Percentiles rank a stretch among this genome's conserved stretches.
Conservation (phyloP, 2,113 vertebrate species). For the Pionites leucogaster region DNA sequence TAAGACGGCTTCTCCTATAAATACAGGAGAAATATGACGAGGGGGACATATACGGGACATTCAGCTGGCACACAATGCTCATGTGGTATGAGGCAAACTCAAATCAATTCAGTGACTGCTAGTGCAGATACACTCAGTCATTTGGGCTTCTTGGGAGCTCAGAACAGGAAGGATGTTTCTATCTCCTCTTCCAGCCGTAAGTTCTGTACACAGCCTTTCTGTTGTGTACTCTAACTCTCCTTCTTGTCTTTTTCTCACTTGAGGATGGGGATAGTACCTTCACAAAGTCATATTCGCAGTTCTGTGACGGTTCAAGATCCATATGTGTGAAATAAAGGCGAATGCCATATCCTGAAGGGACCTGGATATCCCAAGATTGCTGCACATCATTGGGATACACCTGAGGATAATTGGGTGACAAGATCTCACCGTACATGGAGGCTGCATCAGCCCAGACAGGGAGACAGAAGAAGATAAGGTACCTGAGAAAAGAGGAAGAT, state of each 20-base stretch:
- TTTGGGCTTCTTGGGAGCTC: not conserved
- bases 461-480: conserved; percentile 55
- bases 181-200: not conserved
- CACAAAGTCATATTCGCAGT: conserved; percentile 87
- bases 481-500: conserved; percentile 51
- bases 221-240: not conserved
- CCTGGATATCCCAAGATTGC: conserved; percentile 83
- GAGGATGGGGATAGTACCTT: conserved; percentile 68
- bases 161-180: not conserved
- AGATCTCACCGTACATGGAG: conserved; percentile 84
- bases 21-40: not conserved
- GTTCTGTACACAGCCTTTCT: not conserved
- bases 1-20: not conserved
- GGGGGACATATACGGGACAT: not conserved
- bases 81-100: not conserved
- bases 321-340: conserved; percentile 85
- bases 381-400: conserved; percentile 80
- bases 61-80: not conserved
- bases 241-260: not conserved
- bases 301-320: conserved; percentile 86
- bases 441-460: conserved; percentile 37
- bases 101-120: not conserved
- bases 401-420: conserved; percentile 89
- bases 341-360: conserved; percentile 82
- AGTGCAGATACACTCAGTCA: not conserved